phyloP scores from a whole-genome alignment of 2,797 vertebrate genomes.

The Rousettus madagascariensis region DNA sequence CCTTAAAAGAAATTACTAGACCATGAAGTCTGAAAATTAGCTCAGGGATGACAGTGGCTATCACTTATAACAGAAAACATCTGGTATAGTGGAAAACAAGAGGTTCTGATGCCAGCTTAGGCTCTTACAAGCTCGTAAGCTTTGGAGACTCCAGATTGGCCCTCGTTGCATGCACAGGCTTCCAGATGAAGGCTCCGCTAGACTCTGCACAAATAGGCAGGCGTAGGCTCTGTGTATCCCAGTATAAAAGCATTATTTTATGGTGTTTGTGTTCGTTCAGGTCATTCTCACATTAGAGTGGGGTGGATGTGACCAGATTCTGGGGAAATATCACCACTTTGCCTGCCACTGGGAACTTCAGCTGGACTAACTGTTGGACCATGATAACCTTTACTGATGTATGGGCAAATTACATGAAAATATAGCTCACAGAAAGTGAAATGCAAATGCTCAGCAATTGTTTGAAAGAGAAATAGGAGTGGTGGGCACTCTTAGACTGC shows the following conservation, averaged over 20 bases:
- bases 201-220: background rate
- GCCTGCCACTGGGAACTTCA: background rate
- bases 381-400: background rate
- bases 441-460: background rate
- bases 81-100: background rate
- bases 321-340: background rate
- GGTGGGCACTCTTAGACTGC: background rate
- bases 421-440: background rate
- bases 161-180: too few species aligned
- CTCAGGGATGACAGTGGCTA: background rate
- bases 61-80: background rate
- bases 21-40: constrained; percentile 3
- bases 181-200: background rate
- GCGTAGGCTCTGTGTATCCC: background rate
- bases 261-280: background rate
- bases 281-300: background rate
- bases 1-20: background rate
- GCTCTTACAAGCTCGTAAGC: background rate
- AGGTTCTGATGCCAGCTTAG: background rate
- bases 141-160: background rate
- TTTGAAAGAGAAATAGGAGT: background rate
- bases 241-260: background rate
- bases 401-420: background rate
- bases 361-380: background rate
- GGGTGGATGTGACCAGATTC: background rate